Conservation (phyloP, 2,797 vertebrate species). For the Fistularia commersonii region DNA sequence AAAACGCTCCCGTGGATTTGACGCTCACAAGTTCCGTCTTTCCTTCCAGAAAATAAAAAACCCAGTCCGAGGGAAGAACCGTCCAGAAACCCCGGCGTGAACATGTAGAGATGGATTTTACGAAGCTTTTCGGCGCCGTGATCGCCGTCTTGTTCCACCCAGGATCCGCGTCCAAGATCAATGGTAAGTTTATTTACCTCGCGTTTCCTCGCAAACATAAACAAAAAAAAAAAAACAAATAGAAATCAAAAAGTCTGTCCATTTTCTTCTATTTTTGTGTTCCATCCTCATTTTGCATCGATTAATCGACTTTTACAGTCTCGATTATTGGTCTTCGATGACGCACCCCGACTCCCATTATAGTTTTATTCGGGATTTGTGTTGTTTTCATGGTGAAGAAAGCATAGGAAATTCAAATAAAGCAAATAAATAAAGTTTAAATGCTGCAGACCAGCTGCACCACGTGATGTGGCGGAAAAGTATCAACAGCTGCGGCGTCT, state of each 20-base stretch:
- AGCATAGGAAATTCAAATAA: no score
- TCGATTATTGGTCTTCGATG: no score
- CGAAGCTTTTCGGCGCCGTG: slow-evolving; percentile 72
- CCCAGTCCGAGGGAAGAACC: background rate
- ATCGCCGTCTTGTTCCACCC: slow-evolving; percentile 71
- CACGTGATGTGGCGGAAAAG: slow-evolving; percentile 29
- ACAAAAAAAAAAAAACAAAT: no score
- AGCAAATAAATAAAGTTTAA: no score
- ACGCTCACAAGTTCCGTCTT: background rate
- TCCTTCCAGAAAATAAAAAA: background rate
- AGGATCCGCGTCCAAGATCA: slow-evolving; percentile 65
- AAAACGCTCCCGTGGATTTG: background rate
- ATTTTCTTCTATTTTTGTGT: no score
- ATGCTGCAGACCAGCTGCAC: slow-evolving; percentile 13
- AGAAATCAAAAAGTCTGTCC: no score
- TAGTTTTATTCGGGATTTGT: no score
- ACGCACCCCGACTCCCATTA: no score
- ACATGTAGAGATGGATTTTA: slow-evolving; percentile 79
- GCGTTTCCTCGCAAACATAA: background rate
- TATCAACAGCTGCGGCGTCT: slow-evolving; percentile 15
- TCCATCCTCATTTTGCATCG: no score
- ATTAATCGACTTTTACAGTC: no score
- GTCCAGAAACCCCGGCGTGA: slow-evolving; percentile 32
- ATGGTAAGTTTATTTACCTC: slow-evolving; percentile 62
- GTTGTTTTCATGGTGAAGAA: no score